phyloP scores from a whole-genome alignment of 2,797 vertebrate species.

The Premnoplex brunnescens region DNA sequence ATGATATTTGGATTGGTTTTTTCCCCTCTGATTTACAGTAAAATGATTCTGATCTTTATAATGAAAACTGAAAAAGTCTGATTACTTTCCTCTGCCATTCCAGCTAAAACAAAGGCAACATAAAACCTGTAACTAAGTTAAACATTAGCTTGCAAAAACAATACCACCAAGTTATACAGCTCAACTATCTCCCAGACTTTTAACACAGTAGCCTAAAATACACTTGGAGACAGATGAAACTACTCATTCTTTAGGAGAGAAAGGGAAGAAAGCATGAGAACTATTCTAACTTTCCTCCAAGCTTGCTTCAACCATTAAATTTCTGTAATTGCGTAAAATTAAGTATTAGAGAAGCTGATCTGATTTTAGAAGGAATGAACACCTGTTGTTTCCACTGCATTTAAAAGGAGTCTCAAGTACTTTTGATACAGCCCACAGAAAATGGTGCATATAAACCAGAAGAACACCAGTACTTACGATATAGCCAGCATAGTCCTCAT shows the following conservation, averaged over 20 bases:
- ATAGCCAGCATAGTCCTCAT: conserved; percentile 97
- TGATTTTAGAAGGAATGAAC: neutral
- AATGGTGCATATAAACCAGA: neutral
- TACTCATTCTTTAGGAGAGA: neutral
- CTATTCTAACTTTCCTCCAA: neutral
- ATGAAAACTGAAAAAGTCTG: neutral
- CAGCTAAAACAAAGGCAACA: conserved; percentile 14
- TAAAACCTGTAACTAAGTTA: neutral
- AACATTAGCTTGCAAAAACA: conserved; percentile 27
- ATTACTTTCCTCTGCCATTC: neutral
- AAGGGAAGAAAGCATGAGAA: neutral
- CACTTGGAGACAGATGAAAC: neutral
- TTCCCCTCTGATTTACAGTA: neutral
- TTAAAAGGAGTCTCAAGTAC: neutral
- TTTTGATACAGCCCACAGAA: neutral
- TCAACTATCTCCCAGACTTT: neutral
- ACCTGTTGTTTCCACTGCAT: neutral
- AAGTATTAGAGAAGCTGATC: neutral
- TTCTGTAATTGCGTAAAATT: neutral
- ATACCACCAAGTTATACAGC: neutral
- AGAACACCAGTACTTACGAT: conserved; percentile 84
- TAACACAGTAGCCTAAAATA: neutral
- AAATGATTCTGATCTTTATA: neutral
- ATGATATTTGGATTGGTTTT: neutral
- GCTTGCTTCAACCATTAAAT: neutral